Evolutionary conservation across 2,888 invertebrate genomes (phyloP), one percentile per base, ranked within the genome.

Genomic region (Mythimna impura): DNA sequence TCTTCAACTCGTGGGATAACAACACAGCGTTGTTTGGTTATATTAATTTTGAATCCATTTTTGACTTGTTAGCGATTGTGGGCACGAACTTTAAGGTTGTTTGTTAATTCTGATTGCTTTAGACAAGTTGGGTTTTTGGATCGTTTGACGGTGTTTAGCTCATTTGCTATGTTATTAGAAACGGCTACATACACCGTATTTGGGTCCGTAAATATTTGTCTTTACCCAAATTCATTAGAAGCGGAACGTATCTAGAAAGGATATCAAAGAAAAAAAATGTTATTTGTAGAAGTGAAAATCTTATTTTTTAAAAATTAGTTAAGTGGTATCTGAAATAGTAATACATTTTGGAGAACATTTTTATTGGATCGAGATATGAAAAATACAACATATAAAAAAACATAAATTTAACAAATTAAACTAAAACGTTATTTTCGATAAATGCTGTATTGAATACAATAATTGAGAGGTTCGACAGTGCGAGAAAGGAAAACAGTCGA

Each of bases 11-110:
- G 14, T 47, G 30, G 54, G 54, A 54, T 50, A 68, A 40, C 62
- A 36, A 34, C 36, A 66, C 57, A 25, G 25, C 47, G 14, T 36
- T 62, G 12, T 71, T 64, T 54, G 55, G 52, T 66, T 70, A 22
- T 74, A 65, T 82, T 71, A 71, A 73, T 69, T 78, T 71, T 69
- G 64, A 66, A 54, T 71, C 64, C 66, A 79, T 79, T 74, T 83
- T 79, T 73, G 66, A 73, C 63, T 73, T 69, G 65, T 54, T 63
- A 54, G 25, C 54, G 34, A 17, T 34, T 58, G 66, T 66, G 43
- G 43, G 17, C 25, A 14, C 12, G 3, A 63, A 70, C 63, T 76
- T 76, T 66, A 20, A 20, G 66, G 68, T 62, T 68, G 43, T 66
- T 70, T 25, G 60, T 57, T 79, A 55, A 61, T 71, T 63, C 17